Evolutionary conservation across 1,140 invertebrate genomes (phyloP).

Genomic region (Alviniconcha marisindica): DNA sequence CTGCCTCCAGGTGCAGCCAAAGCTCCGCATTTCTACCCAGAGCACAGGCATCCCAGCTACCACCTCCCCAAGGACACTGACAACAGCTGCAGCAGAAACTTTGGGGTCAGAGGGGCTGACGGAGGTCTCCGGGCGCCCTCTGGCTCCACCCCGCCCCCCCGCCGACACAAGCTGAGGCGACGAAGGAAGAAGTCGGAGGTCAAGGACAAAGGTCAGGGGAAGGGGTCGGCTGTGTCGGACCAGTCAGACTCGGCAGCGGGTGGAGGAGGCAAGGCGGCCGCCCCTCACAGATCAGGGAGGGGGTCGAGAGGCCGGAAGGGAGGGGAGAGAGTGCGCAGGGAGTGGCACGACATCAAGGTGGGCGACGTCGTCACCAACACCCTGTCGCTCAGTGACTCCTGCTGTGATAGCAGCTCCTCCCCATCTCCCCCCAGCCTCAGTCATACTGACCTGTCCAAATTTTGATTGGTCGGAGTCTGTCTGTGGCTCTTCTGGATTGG

Average conservation of each 20-base stretch:
- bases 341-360: constrained; percentile 27
- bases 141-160: not conserved
- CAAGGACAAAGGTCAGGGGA: constrained; percentile 9
- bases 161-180: constrained; percentile 13
- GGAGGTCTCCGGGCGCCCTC: too few relatives aligned
- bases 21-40: not conserved
- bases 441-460: constrained; percentile 37
- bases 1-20: not conserved
- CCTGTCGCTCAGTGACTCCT: constrained; percentile 45
- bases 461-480: constrained; percentile 21
- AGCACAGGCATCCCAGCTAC: not conserved
- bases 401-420: constrained; percentile 43
- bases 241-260: not conserved
- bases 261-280: not conserved
- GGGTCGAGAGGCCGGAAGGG: not conserved
- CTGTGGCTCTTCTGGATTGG: too few relatives aligned
- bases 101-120: too few relatives aligned
- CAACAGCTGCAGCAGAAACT: not conserved
- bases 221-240: not conserved
- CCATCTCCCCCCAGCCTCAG: constrained; percentile 13
- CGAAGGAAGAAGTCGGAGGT: constrained; percentile 5
- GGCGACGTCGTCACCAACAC: constrained; percentile 11
- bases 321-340: constrained; percentile 5
- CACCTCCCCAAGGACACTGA: not conserved
- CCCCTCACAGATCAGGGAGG: not conserved